Evolutionary conservation across 2,113 vertebrate genomes (phyloP).

Genomic region (Tapirus terrestris): DNA sequence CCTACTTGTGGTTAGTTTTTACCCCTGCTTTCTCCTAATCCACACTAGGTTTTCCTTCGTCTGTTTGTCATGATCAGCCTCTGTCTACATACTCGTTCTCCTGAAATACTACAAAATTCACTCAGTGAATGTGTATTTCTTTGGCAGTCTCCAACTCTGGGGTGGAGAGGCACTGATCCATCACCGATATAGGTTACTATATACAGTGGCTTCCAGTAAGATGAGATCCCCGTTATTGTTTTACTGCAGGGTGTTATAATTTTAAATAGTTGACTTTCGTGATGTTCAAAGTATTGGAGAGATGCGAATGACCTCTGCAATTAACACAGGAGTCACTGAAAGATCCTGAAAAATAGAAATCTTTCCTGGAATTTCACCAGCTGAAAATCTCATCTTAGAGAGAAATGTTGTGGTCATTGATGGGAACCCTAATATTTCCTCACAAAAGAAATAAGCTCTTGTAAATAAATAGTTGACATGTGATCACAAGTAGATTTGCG

Average conservation of each 20-base stretch:
- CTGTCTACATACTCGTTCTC: not conserved
- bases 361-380: not conserved
- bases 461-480: not conserved
- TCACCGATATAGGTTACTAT: not conserved
- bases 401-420: not conserved
- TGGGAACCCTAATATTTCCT: not conserved
- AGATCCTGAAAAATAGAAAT: not conserved
- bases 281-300: not conserved
- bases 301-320: not conserved
- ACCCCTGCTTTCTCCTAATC: not conserved
- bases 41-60: not conserved
- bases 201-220: not conserved
- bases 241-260: not conserved
- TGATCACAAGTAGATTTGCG: not conserved
- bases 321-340: not conserved
- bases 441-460: not conserved
- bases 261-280: constrained; percentile 24
- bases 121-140: not conserved
- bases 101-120: not conserved
- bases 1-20: not conserved
- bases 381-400: not conserved
- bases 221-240: not conserved
- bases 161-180: not conserved
- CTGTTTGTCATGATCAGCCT: not conserved
- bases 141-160: not conserved